phyloP scores from a whole-genome alignment of 2,888 invertebrate genomes.

The Lasioglossum oenotherae region DNA sequence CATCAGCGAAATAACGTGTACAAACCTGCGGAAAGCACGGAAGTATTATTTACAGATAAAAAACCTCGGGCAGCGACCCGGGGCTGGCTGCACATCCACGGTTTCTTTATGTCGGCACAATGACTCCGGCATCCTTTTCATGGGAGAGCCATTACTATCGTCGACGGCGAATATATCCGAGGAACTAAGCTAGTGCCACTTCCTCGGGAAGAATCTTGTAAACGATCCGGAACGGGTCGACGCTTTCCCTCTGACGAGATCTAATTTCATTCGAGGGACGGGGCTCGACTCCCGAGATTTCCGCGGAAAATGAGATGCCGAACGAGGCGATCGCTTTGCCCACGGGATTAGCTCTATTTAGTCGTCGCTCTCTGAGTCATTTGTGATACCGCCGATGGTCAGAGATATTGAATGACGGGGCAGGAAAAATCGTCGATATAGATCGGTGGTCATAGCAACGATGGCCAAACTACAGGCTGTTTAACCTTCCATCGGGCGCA shows the following conservation, averaged over 20 bases:
- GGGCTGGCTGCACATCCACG: conserved; percentile 44
- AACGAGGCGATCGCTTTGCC: background rate
- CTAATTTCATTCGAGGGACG: conserved; percentile 39
- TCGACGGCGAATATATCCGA: conserved; percentile 50
- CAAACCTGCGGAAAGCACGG: conserved; percentile 58
- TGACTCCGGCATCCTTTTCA: conserved; percentile 61
- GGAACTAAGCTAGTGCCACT: conserved; percentile 50
- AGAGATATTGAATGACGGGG: background rate
- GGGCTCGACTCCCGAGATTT: conserved; percentile 17
- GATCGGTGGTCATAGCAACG: too few species aligned
- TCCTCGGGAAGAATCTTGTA: conserved; percentile 57
- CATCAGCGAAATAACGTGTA: conserved; percentile 57
- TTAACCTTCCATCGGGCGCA: too few species aligned
- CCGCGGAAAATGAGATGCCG: conserved; percentile 34
- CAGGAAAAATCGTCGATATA: background rate
- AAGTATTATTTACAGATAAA: conserved; percentile 69
- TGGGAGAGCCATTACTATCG: conserved; percentile 61
- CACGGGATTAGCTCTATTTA: background rate
- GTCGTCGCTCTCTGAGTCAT: background rate
- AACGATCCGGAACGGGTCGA: conserved; percentile 62
- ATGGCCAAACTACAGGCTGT: background rate
- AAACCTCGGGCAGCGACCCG: conserved; percentile 15
- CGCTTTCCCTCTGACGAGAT: conserved; percentile 47
- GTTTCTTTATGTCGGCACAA: conserved; percentile 64
- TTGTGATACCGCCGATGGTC: background rate